Evolutionary conservation across 1,140 invertebrate species (phyloP).

Genomic region (Adelges cooleyi): DNA sequence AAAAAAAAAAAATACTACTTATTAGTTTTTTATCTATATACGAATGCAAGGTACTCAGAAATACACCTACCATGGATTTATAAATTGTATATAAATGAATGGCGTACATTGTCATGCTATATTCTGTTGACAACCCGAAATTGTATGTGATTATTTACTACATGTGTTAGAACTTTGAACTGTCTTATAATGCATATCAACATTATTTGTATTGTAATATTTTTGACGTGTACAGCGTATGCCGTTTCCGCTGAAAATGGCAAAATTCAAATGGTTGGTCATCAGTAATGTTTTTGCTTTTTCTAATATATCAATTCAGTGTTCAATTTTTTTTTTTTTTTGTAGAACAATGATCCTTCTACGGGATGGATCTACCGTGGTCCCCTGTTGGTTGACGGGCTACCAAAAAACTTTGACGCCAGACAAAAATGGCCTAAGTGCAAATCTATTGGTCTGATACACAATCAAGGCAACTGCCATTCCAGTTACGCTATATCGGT

Average conservation of each 20-base stretch:
- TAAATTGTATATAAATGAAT: no score
- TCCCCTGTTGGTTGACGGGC: not conserved
- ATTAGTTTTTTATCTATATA: no score
- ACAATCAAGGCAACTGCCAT: constrained; percentile 56
- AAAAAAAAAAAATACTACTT: no score
- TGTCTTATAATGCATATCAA: no score
- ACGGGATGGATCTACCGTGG: not conserved
- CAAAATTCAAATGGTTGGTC: not conserved
- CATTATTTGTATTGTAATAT: no score
- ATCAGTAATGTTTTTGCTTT: not conserved
- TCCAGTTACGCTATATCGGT: constrained; percentile 28
- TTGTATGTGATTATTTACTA: no score
- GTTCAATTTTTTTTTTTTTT: not conserved
- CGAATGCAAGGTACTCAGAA: no score
- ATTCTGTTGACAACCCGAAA: no score
- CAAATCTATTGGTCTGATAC: constrained; percentile 60
- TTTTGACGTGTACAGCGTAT: not conserved
- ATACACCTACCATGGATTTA: no score
- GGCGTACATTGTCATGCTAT: no score
- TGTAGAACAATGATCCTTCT: not conserved
- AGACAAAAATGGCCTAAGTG: constrained; percentile 70
- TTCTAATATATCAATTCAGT: not conserved
- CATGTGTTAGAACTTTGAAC: no score
- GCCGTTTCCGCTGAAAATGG: not conserved
- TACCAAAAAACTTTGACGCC: constrained; percentile 51